These are phyloP conservation scores for Sebastes variabilis DNA, from an alignment of 2,797 vertebrate species.

Conservation along the genomic window DNA sequence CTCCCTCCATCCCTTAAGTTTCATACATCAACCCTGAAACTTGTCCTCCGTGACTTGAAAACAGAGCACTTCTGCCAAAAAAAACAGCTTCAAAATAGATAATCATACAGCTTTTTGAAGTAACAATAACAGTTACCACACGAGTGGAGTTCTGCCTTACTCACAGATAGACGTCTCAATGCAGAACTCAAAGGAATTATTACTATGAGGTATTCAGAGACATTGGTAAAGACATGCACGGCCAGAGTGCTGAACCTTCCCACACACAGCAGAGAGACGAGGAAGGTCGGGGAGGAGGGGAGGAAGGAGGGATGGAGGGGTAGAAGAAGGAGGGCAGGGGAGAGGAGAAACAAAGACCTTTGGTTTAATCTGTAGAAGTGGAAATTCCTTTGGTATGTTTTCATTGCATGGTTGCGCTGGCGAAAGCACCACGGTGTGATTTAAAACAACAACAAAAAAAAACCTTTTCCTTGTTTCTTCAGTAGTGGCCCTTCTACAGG, in stretches of 20 bases:
- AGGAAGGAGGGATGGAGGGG: slow-evolving; percentile 70
- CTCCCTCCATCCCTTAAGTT: slow-evolving; percentile 85
- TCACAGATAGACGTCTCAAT: slow-evolving; percentile 94
- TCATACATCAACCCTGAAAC: slow-evolving; percentile 88
- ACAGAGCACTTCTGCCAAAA: slow-evolving; percentile 86
- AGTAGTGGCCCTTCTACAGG: slow-evolving; percentile 97
- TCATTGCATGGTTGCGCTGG: slow-evolving; percentile 98
- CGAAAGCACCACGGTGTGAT: slow-evolving; percentile 97
- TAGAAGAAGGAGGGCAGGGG: slow-evolving; percentile 40
- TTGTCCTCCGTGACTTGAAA: slow-evolving; percentile 85
- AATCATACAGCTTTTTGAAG: slow-evolving; percentile 91
- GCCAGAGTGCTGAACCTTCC: slow-evolving; percentile 87
- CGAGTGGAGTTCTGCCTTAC: slow-evolving; percentile 92
- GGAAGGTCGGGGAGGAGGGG: slow-evolving; percentile 66
- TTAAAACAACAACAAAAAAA: slow-evolving; percentile 45
- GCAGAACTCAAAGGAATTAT: slow-evolving; percentile 97
- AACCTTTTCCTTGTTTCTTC: slow-evolving; percentile 90
- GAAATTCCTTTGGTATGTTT: slow-evolving; percentile 97
- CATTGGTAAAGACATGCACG: slow-evolving; percentile 95
- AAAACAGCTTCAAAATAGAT: slow-evolving; percentile 90
- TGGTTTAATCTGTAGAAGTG: slow-evolving; percentile 96
- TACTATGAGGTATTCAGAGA: slow-evolving; percentile 99
- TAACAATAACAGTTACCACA: slow-evolving; percentile 94
- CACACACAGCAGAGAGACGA: slow-evolving; percentile 74
- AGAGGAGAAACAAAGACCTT: slow-evolving; percentile 85